Base-by-base conservation (phyloP, 1,140 invertebrate species). In the Drosophila baimaii region DNA sequence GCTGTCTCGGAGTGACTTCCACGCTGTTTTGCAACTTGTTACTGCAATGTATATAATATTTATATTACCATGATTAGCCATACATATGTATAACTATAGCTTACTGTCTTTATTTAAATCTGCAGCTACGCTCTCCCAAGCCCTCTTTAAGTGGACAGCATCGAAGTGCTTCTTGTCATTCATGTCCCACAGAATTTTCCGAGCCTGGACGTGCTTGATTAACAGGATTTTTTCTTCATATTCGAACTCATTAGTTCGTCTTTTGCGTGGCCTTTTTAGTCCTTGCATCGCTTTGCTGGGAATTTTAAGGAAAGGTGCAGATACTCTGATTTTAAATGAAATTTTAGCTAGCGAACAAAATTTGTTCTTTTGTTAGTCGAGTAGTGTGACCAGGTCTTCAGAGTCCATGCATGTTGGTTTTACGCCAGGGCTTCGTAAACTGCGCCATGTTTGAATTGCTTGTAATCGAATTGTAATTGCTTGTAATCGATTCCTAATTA, bases 61-160 rank as follows among this genome's bases (percentile, higher is more conserved):
- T 5, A 37, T 37, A 37, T 15, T 37, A 37, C 15, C 13, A 5
- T 15, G 5, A 37, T 37, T 0, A 13, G 13, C 5, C n/a, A n/a
- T n/a, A n/a, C 9, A 47, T 44, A n/a, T 17, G 0, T 17, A 13
- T 3, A 15, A 21, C 13, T 21, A 13, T 6, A 13, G 13, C 51
- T 33, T 23, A 52, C 51, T 8, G 51, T 52, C 51, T 15, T 52
- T 52, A 35, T 52, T 10, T 35, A 52, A 12, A 3, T 17, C 19
- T 7, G 29, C 19, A 5, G 19, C 51, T 8, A 52, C 29, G 31
- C 51, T 33, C 8, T 33, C 29, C 51, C 51, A 52, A 35, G 51
- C 31, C 31, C 0, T 21, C 33, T 21, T 52, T 35, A 52, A 35
- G 5, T 21, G 9, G 7, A 5, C 19, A 2, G 17, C 29, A 35